Base-by-base conservation (phyloP, 2,888 invertebrate genomes). In the Lasius platythorax region DNA sequence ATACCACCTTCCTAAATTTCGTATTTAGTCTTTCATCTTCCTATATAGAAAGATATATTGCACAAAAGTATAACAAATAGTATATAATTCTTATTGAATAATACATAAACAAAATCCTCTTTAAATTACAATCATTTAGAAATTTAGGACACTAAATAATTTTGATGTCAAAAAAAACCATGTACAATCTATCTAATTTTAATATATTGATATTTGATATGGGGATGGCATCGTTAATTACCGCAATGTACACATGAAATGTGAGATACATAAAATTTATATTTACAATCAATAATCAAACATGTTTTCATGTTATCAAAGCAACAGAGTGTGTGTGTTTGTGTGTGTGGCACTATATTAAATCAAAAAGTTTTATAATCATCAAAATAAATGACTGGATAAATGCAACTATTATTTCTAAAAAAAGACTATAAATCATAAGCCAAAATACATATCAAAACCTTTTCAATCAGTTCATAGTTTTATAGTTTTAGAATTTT, bases 211-310 rank as follows among this genome's bases (percentile, higher is more conserved):
- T 56, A 15, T 79, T 78, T 75, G 23, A 75, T 56, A 73, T 43
- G 67, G 23, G 18, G 23, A 61, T 78, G 74, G 61, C 53, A 70
- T 73, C 28, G 53, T 67, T 37, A 83, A 81, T 75, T 74, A 85
- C 30, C 79, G 64, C 56, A 64, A 66, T 78, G 50, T 37, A 33
- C 37, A 76, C 50, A 43, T 74, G 61, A 74, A 43, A 73, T 82
- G 30, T 50, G 67, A 83, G 82, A 78, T 87, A 72, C 46, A 75
- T 86, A 73, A 81, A 70, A 53, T 86, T 82, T 43, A 58, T 85
- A 88, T 88, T 87, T 85, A 89, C 83, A 89, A 53, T 79, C 86
- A 85, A 67, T 74, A 82, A 76, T 63, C 82, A 64, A 76, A 83
- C 40, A 37, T 56, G 40, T 37, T 40, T 4, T 70, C 63, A 61